phyloP scores from a whole-genome alignment of 2,797 vertebrate genomes.

The Tauraco hartlaubi region DNA sequence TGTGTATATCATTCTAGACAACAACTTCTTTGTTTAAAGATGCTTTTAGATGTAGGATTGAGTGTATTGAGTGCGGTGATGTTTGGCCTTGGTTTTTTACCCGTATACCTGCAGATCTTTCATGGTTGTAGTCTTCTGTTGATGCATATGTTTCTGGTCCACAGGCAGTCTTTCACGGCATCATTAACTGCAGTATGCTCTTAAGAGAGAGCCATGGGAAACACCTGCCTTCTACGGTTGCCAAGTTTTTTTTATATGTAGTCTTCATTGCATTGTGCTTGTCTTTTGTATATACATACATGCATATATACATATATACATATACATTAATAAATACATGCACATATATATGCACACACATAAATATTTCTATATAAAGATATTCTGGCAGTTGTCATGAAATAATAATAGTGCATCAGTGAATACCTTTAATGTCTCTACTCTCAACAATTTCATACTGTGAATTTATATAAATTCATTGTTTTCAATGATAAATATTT shows the following conservation, averaged over 20 bases:
- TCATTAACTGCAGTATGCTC: constrained; percentile 56
- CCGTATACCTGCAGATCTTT: constrained; percentile 58
- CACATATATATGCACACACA: too few relatives aligned
- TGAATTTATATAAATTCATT: constrained; percentile 3
- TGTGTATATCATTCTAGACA: constrained; percentile 36
- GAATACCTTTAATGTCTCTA: constrained; percentile 1
- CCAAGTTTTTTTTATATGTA: constrained; percentile 38
- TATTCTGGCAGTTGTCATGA: constrained; percentile 59
- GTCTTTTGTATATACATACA: constrained; percentile 33
- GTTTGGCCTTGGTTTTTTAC: constrained; percentile 26
- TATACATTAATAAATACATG: background rate
- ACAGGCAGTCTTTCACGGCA: constrained; percentile 38
- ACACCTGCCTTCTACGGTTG: constrained; percentile 73
- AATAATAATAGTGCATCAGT: background rate
- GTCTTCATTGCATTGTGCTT: constrained; percentile 62
- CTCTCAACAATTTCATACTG: constrained; percentile 13
- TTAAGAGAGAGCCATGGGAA: constrained; percentile 72
- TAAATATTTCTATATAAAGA: background rate
- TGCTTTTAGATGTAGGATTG: constrained; percentile 45
- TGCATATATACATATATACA: background rate
- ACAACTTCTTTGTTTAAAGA: constrained; percentile 60
- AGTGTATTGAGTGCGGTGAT: background rate
- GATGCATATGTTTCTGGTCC: constrained; percentile 53
- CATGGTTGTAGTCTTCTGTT: constrained; percentile 2
- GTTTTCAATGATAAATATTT: background rate